A percentile compares a stretch with the other conserved stretches of the same genome.
Evolutionary conservation across 2,888 invertebrate genomes (phyloP).

Genomic region (Scaptomyza cyrtandrae): DNA sequence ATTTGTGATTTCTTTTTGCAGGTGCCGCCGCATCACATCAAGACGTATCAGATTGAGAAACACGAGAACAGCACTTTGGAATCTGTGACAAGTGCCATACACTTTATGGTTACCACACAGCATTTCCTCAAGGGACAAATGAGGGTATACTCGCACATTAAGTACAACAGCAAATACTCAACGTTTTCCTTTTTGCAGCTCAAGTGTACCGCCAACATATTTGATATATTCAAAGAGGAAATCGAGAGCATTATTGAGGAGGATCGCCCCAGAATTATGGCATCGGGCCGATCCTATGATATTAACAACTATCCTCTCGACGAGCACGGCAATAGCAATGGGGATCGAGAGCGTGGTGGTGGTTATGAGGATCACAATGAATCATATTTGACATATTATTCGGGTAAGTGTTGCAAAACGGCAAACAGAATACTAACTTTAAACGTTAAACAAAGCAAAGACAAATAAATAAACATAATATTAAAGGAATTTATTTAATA

Average conservation of each 20-base stretch:
- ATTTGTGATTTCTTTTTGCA: conserved; percentile 40
- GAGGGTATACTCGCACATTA: conserved; percentile 68
- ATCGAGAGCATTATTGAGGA: conserved; percentile 84
- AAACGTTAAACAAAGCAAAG: too few species aligned
- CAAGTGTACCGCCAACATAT: conserved; percentile 84
- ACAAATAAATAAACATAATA: not conserved
- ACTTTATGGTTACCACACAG: conserved; percentile 83
- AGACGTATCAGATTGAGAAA: conserved; percentile 83
- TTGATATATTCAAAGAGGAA: conserved; percentile 84
- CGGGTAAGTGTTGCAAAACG: conserved; percentile 72
- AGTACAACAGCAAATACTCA: too few species aligned
- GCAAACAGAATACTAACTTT: too few species aligned
- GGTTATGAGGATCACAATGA: conserved; percentile 84
- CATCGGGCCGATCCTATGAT: conserved; percentile 84
- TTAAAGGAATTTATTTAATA: not conserved
- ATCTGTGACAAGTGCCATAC: conserved; percentile 82
- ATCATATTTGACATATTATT: conserved; percentile 83
- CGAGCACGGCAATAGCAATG: conserved; percentile 66
- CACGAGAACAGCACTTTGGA: conserved; percentile 82
- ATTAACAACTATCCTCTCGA: conserved; percentile 83
- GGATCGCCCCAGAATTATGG: conserved; percentile 84
- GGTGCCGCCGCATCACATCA: conserved; percentile 84
- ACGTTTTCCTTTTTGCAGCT: conserved; percentile 64
- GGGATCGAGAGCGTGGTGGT: conserved; percentile 62
- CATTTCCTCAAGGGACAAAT: conserved; percentile 83